Percentiles rank a stretch among this genome's conserved stretches.
Conservation (phyloP, 2,113 vertebrate genomes). For the Passerina amoena region DNA sequence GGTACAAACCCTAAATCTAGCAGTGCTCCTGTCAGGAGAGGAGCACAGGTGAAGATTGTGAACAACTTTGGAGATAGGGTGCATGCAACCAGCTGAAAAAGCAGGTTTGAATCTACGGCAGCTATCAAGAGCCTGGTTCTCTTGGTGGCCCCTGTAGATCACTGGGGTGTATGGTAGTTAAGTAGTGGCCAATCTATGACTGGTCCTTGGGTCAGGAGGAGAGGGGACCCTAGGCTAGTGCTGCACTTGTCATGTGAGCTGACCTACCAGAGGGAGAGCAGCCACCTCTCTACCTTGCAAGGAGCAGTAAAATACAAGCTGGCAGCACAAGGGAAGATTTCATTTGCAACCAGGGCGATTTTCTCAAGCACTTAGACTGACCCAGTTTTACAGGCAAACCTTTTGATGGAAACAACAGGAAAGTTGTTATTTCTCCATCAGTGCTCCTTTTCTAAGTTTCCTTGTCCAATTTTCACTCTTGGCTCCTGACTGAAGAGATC, state of each 20-base stretch:
- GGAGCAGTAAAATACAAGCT: not conserved
- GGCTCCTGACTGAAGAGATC: not conserved
- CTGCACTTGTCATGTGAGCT: not conserved
- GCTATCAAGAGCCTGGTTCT: not conserved
- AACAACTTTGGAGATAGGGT: not conserved
- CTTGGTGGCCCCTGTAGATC: not conserved
- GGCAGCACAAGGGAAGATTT: not conserved
- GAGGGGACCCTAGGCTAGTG: not conserved
- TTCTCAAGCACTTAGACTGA: not conserved
- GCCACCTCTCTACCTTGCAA: not conserved
- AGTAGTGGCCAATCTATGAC: not conserved
- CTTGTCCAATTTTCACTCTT: not conserved
- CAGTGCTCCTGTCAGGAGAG: not conserved
- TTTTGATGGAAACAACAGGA: not conserved
- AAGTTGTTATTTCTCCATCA: not conserved
- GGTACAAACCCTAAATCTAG: not conserved
- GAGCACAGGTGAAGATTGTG: accelerated
- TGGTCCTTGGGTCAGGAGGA: not conserved
- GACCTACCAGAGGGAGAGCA: not conserved
- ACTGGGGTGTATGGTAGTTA: not conserved
- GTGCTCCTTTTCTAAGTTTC: not conserved
- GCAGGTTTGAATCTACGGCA: not conserved
- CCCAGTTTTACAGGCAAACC: not conserved
- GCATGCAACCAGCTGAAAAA: not conserved
- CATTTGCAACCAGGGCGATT: not conserved